Conservation (phyloP, 2,888 invertebrate species). For the Drosophila paramelanica region DNA sequence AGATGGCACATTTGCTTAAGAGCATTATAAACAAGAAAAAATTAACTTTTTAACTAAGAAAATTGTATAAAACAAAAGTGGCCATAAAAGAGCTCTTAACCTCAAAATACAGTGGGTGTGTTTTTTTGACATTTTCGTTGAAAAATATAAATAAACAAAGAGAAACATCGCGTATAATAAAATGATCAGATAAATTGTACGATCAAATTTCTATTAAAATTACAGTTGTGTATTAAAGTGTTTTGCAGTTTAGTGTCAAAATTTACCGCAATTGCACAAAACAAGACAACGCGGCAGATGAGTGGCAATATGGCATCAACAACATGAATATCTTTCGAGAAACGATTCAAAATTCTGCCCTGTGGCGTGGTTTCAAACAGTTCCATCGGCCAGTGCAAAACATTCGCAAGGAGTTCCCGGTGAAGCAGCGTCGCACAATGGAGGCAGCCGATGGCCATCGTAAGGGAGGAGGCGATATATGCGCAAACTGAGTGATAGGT, state of each 20-base stretch:
- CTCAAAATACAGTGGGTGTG: not conserved
- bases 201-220: not conserved
- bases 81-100: too few relatives aligned
- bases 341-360: conserved; percentile 90
- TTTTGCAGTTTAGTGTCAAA: conserved; percentile 1
- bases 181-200: too few relatives aligned
- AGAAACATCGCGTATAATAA: not conserved
- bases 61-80: too few relatives aligned
- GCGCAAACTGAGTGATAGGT: conserved; percentile 65
- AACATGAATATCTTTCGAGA: conserved; percentile 87
- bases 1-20: not conserved
- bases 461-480: conserved; percentile 82
- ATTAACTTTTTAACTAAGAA: too few relatives aligned
- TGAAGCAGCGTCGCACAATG: conserved; percentile 88
- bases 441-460: conserved; percentile 84
- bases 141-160: not conserved
- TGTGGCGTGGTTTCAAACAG: conserved; percentile 92
- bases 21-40: too few relatives aligned
- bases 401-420: conserved; percentile 86
- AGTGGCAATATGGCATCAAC: conserved; percentile 87
- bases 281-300: conserved; percentile 83
- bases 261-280: conserved; percentile 85
- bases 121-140: not conserved
- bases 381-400: conserved; percentile 89
- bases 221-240: conserved; percentile 9